These are phyloP conservation scores for Galaxias olidus DNA, from an alignment of 2,797 vertebrate genomes.

Conservation along the genomic window DNA sequence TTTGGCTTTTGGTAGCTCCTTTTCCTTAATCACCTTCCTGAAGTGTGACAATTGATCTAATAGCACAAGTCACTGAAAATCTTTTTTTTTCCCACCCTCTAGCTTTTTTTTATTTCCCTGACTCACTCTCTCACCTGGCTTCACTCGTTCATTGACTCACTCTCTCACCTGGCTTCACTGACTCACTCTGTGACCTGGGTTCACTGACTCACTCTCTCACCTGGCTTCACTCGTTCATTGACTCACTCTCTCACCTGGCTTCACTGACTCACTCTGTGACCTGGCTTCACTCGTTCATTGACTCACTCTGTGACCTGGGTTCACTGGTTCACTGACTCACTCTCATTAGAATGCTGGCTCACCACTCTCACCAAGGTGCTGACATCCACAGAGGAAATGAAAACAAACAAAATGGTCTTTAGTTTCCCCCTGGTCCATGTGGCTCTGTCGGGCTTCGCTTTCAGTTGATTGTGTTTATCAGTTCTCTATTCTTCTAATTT, in stretches of 20 bases:
- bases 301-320: background rate
- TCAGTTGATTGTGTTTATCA: slow-evolving; percentile 65
- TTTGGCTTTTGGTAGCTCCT: too few species aligned
- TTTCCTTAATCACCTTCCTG: too few species aligned
- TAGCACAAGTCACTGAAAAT: too few species aligned
- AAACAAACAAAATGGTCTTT: slow-evolving; percentile 83
- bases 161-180: background rate
- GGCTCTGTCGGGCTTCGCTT: slow-evolving; percentile 71
- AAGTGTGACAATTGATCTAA: too few species aligned
- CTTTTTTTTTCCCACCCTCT: slow-evolving; percentile 1
- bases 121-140: slow-evolving; percentile 1
- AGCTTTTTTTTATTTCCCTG: slow-evolving; percentile 23
- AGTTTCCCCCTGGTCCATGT: slow-evolving; percentile 69
- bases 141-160: background rate
- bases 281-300: too few species aligned
- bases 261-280: background rate
- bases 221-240: background rate
- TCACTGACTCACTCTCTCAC: slow-evolving; percentile 1
- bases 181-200: too few species aligned
- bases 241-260: background rate
- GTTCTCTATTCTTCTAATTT: slow-evolving; percentile 59
- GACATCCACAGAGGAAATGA: slow-evolving; percentile 77
- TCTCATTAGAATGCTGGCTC: slow-evolving; percentile 28
- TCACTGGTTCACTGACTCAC: background rate
- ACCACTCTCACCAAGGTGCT: slow-evolving; percentile 56